These are phyloP conservation scores for Aspiorhynchus laticeps DNA, from an alignment of 2,113 vertebrate species.

Conservation along the genomic window DNA sequence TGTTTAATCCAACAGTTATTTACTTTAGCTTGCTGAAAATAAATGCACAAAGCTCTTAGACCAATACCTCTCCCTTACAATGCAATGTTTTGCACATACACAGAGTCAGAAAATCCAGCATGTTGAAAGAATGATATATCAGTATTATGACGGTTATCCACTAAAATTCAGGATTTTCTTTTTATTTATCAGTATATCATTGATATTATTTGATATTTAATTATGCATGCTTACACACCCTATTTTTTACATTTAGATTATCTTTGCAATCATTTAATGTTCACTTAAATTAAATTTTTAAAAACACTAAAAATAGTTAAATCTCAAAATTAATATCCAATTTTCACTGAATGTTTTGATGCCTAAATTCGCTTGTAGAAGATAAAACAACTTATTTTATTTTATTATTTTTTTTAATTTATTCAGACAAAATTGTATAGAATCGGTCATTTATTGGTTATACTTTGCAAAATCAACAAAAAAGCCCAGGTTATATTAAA, in stretches of 20 bases:
- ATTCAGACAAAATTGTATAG: neutral
- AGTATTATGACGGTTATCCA: no score
- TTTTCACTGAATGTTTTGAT: neutral
- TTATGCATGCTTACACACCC: neutral
- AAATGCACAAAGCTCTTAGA: neutral
- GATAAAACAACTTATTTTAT: neutral
- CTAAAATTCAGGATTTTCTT: no score
- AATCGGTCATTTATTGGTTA: neutral
- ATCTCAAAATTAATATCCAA: neutral
- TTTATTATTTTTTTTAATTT: neutral
- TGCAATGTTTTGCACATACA: neutral
- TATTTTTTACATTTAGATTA: neutral
- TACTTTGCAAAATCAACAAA: neutral
- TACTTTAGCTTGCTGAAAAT: neutral
- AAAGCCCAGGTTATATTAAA: neutral
- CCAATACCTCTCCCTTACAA: neutral
- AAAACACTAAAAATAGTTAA: neutral
- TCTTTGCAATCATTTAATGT: neutral
- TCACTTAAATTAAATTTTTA: no score
- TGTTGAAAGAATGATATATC: neutral
- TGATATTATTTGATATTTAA: neutral
- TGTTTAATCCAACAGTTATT: neutral
- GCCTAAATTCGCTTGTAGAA: neutral
- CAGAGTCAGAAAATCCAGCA: neutral
- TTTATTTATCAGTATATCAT: neutral